Evolutionary conservation across 2,888 invertebrate species (phyloP), one percentile per base, ranked within the genome.

Genomic region (Rhagonycha fulva): DNA sequence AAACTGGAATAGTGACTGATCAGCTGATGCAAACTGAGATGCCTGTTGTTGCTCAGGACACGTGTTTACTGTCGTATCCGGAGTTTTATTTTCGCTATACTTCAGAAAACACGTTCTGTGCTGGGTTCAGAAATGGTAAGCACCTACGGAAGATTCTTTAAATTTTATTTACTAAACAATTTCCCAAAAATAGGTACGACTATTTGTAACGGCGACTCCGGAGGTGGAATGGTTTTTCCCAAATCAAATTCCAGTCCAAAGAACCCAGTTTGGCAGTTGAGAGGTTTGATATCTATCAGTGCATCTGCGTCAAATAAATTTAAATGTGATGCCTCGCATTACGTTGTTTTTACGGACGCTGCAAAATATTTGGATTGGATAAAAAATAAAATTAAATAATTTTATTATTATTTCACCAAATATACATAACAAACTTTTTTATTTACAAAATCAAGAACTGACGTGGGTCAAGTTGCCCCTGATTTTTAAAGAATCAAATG

Each of bases 31-130:
- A 62, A 32, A 69, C 72, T 9, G 19, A 68, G 5, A 76, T 76
- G 76, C 14, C 60, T 0, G 88, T 92, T 9, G 91, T 91, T 0
- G 89, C 90, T 78, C 90, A 90, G 78, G 89, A 90, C 82, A 90
- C 90, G 9, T 92, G 92, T 85, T 89, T 92, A 80, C 87, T 91
- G 76, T 91, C 91, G 0, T 90, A 90, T 85, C 90, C 90, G 79
- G 90, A 91, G 70, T 92, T 92, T 87, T 92, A 90, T 84, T 89
- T 90, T 0, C 86, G 89, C 62, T 91, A 91, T 84, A 91, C 91
- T 0, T 90, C 90, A 0, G 89, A 90, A 1, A 90, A 88, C 80
- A 91, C 91, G 0, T 92, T 85, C 78, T 89, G 89, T 79, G 89
- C 89, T 2, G 88, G 88, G 12, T 19, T 88, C 19, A 19, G 19